Conservation (phyloP, 2,113 vertebrate species). For the Sphyrna mokarran region DNA sequence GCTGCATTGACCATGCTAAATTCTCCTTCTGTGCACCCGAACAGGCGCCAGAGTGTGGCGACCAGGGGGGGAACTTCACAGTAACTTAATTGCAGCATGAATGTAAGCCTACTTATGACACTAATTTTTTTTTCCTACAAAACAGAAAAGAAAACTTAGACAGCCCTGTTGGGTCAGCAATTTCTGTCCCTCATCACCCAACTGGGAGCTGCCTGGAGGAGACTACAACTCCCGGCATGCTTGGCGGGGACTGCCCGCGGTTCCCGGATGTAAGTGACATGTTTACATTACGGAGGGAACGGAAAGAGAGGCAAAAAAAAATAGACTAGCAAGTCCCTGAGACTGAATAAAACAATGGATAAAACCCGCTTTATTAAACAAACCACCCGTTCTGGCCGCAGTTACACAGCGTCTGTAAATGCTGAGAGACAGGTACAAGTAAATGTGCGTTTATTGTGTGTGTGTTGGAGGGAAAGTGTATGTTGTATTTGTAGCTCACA, state of each 20-base stretch:
- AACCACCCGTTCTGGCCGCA: neutral
- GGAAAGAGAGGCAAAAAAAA: neutral
- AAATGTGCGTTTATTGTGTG: neutral
- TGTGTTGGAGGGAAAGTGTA: neutral
- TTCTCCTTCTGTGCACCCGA: too few species aligned
- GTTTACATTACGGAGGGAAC: constrained; percentile 8
- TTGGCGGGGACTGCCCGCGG: neutral
- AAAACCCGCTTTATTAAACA: neutral
- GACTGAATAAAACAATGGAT: constrained; percentile 5
- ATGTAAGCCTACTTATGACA: too few species aligned
- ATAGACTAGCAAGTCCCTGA: neutral
- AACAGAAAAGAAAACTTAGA: too few species aligned
- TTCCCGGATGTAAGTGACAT: constrained; percentile 5
- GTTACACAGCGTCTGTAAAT: neutral
- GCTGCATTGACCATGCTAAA: too few species aligned
- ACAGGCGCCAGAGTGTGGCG: too few species aligned
- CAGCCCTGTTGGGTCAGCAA: too few species aligned
- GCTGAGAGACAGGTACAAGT: neutral
- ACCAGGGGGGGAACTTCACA: too few species aligned
- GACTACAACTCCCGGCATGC: constrained; percentile 13
- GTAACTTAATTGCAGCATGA: too few species aligned
- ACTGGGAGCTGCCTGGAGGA: too few species aligned
- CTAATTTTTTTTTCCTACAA: too few species aligned
- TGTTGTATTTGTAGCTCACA: neutral
- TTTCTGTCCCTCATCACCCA: too few species aligned